Evolutionary conservation across 1,140 invertebrate species (phyloP).

Genomic region (Drosophila lini): DNA sequence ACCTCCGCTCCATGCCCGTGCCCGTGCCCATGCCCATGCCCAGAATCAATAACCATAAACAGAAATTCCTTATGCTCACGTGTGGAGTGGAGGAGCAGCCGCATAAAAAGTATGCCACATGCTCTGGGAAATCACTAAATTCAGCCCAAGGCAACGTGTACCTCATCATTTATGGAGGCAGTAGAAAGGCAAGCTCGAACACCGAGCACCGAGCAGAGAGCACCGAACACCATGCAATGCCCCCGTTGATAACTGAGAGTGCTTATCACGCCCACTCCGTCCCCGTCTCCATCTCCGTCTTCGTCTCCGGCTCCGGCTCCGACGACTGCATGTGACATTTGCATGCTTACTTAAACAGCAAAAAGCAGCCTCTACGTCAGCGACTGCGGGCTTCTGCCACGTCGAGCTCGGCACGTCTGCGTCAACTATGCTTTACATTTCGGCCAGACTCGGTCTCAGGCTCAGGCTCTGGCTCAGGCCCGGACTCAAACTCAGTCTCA

Average conservation of each 20-base stretch:
- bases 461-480: background rate
- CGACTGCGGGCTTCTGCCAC: slow-evolving; percentile 14
- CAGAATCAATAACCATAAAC: slow-evolving; percentile 79
- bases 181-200: slow-evolving; percentile 4
- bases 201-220: background rate
- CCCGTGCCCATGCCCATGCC: background rate
- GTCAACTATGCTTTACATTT: slow-evolving; percentile 54
- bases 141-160: slow-evolving; percentile 56
- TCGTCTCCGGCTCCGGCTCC: slow-evolving; percentile 1
- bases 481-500: background rate
- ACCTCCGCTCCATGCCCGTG: background rate
- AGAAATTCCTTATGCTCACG: slow-evolving; percentile 64
- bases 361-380: slow-evolving; percentile 54
- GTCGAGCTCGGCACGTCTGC: slow-evolving; percentile 61
- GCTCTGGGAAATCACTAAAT: slow-evolving; percentile 81
- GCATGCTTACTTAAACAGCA: slow-evolving; percentile 82
- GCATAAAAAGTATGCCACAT: slow-evolving; percentile 73
- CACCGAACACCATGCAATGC: slow-evolving; percentile 31
- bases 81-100: slow-evolving; percentile 44
- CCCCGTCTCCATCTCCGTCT: background rate
- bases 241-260: slow-evolving; percentile 76
- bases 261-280: slow-evolving; percentile 61
- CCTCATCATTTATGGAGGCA: slow-evolving; percentile 69
- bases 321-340: slow-evolving; percentile 76
- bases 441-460: slow-evolving; percentile 24